Conservation (phyloP, 2,888 invertebrate genomes). For the Epistrophella euchroma region DNA sequence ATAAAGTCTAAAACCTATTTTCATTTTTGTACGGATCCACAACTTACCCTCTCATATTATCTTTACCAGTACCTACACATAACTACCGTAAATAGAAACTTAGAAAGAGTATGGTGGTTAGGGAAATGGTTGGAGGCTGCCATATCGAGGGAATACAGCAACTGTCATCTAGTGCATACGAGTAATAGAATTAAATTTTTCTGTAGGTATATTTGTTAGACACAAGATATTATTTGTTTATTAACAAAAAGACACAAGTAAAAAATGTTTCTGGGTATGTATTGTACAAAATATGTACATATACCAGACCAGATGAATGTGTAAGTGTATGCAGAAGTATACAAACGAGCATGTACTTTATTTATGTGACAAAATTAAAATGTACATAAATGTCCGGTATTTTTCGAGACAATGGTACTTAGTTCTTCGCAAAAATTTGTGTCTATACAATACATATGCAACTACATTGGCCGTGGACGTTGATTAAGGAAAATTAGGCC, state of each 20-base stretch:
- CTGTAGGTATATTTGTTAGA: not conserved
- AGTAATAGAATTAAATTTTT: not conserved
- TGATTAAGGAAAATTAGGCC: slow-evolving; percentile 62
- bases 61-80: not conserved
- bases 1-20: not conserved
- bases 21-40: not conserved
- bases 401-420: slow-evolving; percentile 39
- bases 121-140: not conserved
- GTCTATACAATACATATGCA: not conserved
- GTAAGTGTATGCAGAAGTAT: too few species aligned
- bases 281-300: not conserved
- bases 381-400: slow-evolving; percentile 4
- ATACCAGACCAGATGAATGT: too few species aligned
- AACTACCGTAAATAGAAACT: not conserved
- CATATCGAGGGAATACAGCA: not conserved
- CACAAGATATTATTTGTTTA: slow-evolving; percentile 4
- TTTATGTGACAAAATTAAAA: not conserved
- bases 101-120: not conserved
- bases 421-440: slow-evolving; percentile 27
- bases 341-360: too few species aligned
- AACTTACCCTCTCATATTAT: not conserved
- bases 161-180: not conserved
- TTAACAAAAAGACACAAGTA: slow-evolving; percentile 20
- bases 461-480: slow-evolving; percentile 56
- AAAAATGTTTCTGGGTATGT: not conserved